Base-by-base conservation (phyloP, 1,140 invertebrate genomes). In the Globodera rostochiensis region DNA sequence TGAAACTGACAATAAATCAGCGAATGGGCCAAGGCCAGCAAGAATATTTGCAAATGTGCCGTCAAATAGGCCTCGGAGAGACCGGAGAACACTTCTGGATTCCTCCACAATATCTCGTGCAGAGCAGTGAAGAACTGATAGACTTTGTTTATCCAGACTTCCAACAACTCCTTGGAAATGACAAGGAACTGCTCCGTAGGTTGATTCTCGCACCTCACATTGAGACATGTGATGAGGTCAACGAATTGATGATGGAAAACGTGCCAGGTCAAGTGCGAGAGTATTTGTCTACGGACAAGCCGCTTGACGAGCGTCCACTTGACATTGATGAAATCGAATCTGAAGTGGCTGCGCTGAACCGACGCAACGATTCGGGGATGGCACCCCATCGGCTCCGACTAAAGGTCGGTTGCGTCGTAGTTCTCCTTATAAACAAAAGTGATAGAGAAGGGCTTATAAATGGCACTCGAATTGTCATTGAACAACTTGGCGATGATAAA, bases 401-500 rank as follows among this genome's bases (percentile, higher is more conserved):
- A 7, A 81, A 82, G 9, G 45, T 49, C 36, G 80, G 80, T 4
- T n/a, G 57, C 15, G 50, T 81, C 8, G 47, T 81, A 7, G 53
- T 81, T 25, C 49, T 81, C 4, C 21, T 81, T 0, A 36, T 21
- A 9, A 81, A 81, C 49, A 3, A 64, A 2, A 69, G 21, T 19
- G 47, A 75, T n/a, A 53, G 47, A 13, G 9, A 53, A 80, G 57
- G 77, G 0, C 49, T 81, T 5, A 45, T 47, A 13, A 81, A 81
- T 80, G 80, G 80, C 19, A 81, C 80, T 11, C 79, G 77, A 21
- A 81, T 81, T 45, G 11, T 80, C 15, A 66, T 81, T 3, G 53
- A 49, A 45, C n/a, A 82, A 0, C 47, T 81, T 19, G 21, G 13
- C 4, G 19, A 11, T 21, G 21, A 80, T 3, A 6, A 9, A 8